Evolutionary conservation across 2,797 vertebrate species (phyloP), one percentile per base, ranked within the genome.

Genomic region (Dermochelys coriacea): DNA sequence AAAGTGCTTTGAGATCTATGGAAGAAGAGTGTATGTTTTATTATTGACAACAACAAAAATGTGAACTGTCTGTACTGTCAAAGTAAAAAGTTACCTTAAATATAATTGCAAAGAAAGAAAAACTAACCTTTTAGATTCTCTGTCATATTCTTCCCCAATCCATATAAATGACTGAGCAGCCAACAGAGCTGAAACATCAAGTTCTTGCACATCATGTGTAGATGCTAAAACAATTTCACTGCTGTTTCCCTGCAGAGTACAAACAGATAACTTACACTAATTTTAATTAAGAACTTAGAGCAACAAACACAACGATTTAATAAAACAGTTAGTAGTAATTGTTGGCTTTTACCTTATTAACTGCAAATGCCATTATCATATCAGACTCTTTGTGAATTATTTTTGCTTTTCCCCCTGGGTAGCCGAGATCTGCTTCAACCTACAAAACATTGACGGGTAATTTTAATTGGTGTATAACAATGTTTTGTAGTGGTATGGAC

Each of bases 381-480:
- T 99, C 99, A 0, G 99, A 99, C 84, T 99, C 99, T 97, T 99
- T 99, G 97, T 99, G 99, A 97, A 99, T 99, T 90, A 99, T 98
- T 98, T 99, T 99, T 89, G 99, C 99, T 96, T 99, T 99, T 89
- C 99, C 99, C 94, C 99, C 99, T n/a, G 99, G 99, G 94, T 99
- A 99, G 86, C 99, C 99, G 79, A 99, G 98, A 97, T 99, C 99
- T 61, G 99, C 99, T 98, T 99, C 99, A 93, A 99, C 99, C 99
- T 99, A 97, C 85, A 97, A 98, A 96, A 98, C 84, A 97, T 85
- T 91, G 51, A 82, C n/a, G 59, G 90, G 80, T 57, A 89, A 15
- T 37, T 86, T 93, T 80, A 97, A 91, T 77, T 83, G 90, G 19
- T 1, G 0, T 23, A 34, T 86, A 89, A 85, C 77, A 85, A n/a